phyloP scores from a whole-genome alignment of 1,140 invertebrate genomes.

The Ceratina japonica region DNA sequence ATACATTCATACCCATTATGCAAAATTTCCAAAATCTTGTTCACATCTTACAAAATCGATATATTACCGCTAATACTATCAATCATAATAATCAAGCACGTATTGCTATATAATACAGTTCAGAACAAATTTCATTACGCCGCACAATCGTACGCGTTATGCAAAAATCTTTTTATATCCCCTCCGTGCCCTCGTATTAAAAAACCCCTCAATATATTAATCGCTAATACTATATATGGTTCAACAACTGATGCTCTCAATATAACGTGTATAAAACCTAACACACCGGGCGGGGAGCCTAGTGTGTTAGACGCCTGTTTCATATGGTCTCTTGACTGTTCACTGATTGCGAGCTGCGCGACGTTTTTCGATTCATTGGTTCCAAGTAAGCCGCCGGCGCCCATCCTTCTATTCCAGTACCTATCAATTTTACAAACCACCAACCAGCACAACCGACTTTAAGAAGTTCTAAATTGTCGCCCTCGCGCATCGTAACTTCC shows the following conservation, averaged over 20 bases:
- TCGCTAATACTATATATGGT: not conserved
- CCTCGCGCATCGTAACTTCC: slow-evolving; percentile 93
- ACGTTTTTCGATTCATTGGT: slow-evolving; percentile 86
- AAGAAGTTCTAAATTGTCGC: slow-evolving; percentile 91
- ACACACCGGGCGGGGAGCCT: slow-evolving; percentile 71
- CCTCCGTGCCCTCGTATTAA: not conserved
- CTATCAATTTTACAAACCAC: slow-evolving; percentile 94
- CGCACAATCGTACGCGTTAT: not conserved
- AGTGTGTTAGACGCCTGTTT: slow-evolving; percentile 79
- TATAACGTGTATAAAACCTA: slow-evolving; percentile 38
- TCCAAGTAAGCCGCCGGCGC: slow-evolving; percentile 96
- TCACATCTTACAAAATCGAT: slow-evolving; percentile 33
- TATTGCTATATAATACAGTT: not conserved
- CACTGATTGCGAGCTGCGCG: slow-evolving; percentile 81
- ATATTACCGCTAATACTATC: slow-evolving; percentile 16
- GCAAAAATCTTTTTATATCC: not conserved
- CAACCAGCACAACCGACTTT: slow-evolving; percentile 96
- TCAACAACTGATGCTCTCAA: slow-evolving; percentile 12
- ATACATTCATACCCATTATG: slow-evolving; percentile 3
- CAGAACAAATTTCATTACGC: not conserved
- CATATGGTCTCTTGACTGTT: slow-evolving; percentile 79
- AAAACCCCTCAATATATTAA: not conserved
- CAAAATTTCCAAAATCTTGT: slow-evolving; percentile 52
- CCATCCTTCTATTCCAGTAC: slow-evolving; percentile 91
- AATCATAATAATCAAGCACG: not conserved